These are phyloP conservation scores for Masnerella sp. DNA, from an alignment of 2,888 invertebrate species.

Conservation along the genomic window DNA sequence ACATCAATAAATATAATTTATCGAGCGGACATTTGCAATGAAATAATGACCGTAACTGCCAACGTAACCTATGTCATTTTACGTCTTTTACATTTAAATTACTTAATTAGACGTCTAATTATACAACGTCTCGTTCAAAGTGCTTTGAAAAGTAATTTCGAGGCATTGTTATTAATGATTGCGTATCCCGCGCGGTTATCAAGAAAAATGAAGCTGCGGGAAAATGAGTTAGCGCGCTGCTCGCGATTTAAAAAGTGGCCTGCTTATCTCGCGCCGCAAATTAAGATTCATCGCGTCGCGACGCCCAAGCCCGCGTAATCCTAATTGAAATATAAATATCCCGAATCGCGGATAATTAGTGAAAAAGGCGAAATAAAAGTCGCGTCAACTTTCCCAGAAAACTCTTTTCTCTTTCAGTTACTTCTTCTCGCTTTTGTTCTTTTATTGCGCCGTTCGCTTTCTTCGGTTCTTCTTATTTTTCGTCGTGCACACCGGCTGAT, in stretches of 20 bases:
- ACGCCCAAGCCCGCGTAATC: slow-evolving; percentile 2
- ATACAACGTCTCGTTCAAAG: not conserved
- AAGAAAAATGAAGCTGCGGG: slow-evolving; percentile 26
- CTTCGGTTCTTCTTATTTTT: slow-evolving; percentile 19
- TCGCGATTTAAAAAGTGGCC: slow-evolving; percentile 30
- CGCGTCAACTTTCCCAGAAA: not conserved
- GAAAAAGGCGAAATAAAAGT: slow-evolving; percentile 6
- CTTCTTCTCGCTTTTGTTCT: slow-evolving; percentile 1
- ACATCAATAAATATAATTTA: too few species aligned
- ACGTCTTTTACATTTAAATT: not conserved
- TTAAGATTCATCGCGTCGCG: slow-evolving; percentile 32
- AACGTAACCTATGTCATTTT: not conserved
- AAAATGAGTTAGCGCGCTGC: slow-evolving; percentile 24
- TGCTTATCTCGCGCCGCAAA: slow-evolving; percentile 19
- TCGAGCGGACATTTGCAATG: too few species aligned
- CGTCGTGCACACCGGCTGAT: slow-evolving; percentile 20
- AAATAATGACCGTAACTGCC: too few species aligned
- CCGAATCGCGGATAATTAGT: slow-evolving; percentile 15
- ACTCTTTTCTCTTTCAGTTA: not conserved
- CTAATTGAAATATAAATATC: slow-evolving; percentile 39
- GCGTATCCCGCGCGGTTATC: slow-evolving; percentile 8
- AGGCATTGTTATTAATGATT: slow-evolving; percentile 35
- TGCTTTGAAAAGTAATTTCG: slow-evolving; percentile 9
- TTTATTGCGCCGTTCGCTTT: not conserved
- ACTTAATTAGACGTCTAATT: slow-evolving; percentile 22